Percentiles rank a stretch among this genome's conserved stretches.
phyloP scores from a whole-genome alignment of 2,888 invertebrate species.

The Microplitis manilae region DNA sequence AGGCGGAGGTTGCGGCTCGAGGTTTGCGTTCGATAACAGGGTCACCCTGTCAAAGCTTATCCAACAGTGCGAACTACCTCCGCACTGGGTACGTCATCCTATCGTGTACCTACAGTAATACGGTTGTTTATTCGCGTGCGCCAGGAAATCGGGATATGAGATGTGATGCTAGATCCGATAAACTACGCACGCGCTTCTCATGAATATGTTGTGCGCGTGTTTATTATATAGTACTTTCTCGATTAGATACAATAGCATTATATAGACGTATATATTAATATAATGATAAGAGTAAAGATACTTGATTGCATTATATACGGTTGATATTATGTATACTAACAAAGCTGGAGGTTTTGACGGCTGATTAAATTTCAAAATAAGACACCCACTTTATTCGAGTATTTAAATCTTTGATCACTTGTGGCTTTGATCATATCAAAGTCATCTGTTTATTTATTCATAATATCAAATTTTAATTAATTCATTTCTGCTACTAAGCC shows the following conservation, averaged over 20 bases:
- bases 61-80: conserved; percentile 26
- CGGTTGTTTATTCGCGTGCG: conserved; percentile 31
- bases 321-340: not conserved
- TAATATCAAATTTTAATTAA: not conserved
- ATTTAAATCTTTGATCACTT: not conserved
- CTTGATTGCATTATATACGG: not conserved
- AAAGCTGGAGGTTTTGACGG: not conserved
- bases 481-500: not conserved
- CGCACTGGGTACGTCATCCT: not conserved
- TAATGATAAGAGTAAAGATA: not conserved
- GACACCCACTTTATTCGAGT: not conserved
- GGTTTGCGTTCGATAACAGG: conserved; percentile 32
- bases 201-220: not conserved
- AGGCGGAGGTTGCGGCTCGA: conserved; percentile 22
- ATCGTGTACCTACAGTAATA: conserved; percentile 18
- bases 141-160: not conserved
- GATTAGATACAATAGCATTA: conserved; percentile 3
- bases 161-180: not conserved
- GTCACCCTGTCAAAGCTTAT: conserved; percentile 37
- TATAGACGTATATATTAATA: not conserved
- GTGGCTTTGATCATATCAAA: not conserved
- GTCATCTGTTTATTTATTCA: not conserved
- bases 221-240: not conserved
- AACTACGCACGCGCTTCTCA: conserved; percentile 4
- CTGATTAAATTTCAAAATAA: not conserved